A percentile compares a stretch with the other conserved stretches of the same genome.
Conservation (phyloP, 2,797 vertebrate species). For the Sus cebifrons region DNA sequence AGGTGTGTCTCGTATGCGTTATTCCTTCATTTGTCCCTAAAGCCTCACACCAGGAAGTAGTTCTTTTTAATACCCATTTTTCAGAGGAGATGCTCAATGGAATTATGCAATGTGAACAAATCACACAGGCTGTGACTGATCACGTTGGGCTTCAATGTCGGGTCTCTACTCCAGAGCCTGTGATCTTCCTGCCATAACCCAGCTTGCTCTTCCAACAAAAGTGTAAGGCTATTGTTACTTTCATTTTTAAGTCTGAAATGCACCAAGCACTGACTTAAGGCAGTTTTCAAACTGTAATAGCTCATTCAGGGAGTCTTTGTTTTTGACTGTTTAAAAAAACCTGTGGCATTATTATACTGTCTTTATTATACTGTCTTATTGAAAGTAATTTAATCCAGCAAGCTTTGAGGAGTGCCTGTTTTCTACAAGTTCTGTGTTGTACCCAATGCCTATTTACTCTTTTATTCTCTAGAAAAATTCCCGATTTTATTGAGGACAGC, state of each 20-base stretch:
- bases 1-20: background rate
- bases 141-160: background rate
- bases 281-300: background rate
- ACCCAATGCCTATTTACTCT: background rate
- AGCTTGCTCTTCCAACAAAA: background rate
- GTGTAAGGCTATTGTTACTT: background rate
- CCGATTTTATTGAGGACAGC: background rate
- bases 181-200: background rate
- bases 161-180: background rate
- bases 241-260: background rate
- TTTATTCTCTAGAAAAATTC: background rate
- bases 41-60: background rate
- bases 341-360: background rate
- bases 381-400: background rate
- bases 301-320: background rate
- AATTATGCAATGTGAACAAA: background rate
- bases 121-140: background rate
- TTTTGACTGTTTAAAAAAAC: background rate
- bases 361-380: background rate
- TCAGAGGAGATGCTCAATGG: background rate
- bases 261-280: background rate
- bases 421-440: background rate
- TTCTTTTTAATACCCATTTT: background rate
- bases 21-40: background rate
- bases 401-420: background rate